phyloP scores from a whole-genome alignment of 2,113 vertebrate species.

The Cyrtonyx montezumae region DNA sequence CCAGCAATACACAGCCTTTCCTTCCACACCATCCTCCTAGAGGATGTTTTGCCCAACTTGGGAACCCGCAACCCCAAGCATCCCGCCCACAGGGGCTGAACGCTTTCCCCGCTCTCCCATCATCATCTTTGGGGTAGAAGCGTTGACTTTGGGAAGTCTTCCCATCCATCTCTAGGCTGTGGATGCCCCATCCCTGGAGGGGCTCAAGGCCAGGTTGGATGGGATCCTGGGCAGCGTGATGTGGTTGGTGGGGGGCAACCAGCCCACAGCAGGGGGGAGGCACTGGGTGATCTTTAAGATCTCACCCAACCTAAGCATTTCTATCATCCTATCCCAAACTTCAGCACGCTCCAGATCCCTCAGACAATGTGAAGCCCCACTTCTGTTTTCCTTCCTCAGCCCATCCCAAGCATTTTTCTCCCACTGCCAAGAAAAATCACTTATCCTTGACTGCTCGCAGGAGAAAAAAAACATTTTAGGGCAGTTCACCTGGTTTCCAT shows the following conservation, averaged over 20 bases:
- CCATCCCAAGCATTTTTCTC: not conserved
- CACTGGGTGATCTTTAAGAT: no score
- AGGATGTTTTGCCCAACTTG: not conserved
- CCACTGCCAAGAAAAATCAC: slow-evolving; percentile 35
- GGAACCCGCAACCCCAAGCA: not conserved
- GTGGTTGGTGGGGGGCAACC: no score
- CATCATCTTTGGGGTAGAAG: not conserved
- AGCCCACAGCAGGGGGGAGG: no score
- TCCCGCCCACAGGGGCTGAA: not conserved
- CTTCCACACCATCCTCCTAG: rapidly evolving
- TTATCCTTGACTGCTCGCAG: not conserved
- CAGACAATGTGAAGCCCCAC: rapidly evolving
- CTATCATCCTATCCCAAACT: not conserved
- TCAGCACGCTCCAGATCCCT: not conserved
- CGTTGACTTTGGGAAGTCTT: not conserved
- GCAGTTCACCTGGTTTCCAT: not conserved
- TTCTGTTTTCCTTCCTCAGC: not conserved
- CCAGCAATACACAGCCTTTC: not conserved
- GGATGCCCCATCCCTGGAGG: no score
- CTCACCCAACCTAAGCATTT: no score
- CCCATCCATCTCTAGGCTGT: not conserved
- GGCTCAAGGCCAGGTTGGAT: no score
- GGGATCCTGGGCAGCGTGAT: no score
- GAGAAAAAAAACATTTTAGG: not conserved
- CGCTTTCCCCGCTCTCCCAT: not conserved